Base-by-base conservation (phyloP, 2,797 vertebrate genomes). In the Carapus acus region DNA sequence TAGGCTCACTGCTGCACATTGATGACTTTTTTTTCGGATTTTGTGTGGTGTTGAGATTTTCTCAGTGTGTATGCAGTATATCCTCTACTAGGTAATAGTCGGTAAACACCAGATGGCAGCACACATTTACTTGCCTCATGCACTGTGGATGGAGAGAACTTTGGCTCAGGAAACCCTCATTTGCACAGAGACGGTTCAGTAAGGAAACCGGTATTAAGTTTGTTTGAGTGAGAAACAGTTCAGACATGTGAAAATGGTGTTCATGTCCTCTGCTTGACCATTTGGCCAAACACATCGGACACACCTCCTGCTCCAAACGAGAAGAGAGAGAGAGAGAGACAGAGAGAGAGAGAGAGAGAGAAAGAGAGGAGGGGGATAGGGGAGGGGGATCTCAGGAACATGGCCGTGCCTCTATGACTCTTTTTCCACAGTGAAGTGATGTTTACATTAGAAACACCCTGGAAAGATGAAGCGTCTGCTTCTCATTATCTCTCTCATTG, bases 401-500 rank as follows among this genome's bases (percentile, higher is more conserved):
- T 36, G 52, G 38, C 59, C 74, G 69, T 49, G 36, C 42, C 52
- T 73, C 71, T 77, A 67, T 81, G n/a, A n/a, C n/a, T n/a, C n/a
- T 73, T 75, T 68, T 69, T 71, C 58, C 72, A 71, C 78, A 58
- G 62, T 51, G 61, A 65, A 69, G 44, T 39, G 60, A 67, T 76
- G 72, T 83, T 84, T 83, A 63, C 62, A 77, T 65, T 85, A 77
- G 81, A 85, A 85, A 87, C 81, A 84, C 79, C 80, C 80, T 68
- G 60, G 54, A 69, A 62, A 76, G 87, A 88, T 89, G 84, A 85
- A 82, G 52, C 65, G 82, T 85, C 86, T 89, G 88, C 84, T 79
- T 87, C 83, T 67, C 80, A 82, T 87, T 83, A 86, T 43, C n/a
- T n/a, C n/a, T n/a, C n/a, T n/a, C n/a, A n/a, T n/a, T n/a, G n/a